Evolutionary conservation across 2,888 invertebrate genomes (phyloP).

Genomic region (Gastrophysa polygoni): DNA sequence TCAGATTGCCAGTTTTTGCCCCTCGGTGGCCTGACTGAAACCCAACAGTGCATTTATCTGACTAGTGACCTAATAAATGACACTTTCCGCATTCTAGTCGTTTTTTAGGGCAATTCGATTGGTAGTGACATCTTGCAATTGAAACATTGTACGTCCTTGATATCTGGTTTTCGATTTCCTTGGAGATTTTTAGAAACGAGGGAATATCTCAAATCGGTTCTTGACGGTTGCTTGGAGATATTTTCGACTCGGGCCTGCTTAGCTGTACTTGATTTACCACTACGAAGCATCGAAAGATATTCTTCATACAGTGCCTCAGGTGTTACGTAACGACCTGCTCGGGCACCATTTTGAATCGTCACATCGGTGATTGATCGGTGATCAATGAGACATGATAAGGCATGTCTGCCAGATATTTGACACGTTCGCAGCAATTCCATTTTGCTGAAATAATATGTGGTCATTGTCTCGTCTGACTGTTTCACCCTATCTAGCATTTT

Average conservation of each 20-base stretch:
- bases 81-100: slow-evolving; percentile 19
- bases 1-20: background rate
- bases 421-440: too few species aligned
- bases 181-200: slow-evolving; percentile 4
- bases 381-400: too few species aligned
- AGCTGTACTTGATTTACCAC: slow-evolving; percentile 6
- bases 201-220: slow-evolving; percentile 7
- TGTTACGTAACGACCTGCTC: too few species aligned
- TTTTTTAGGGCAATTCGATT: slow-evolving; percentile 19
- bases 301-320: slow-evolving; percentile 25
- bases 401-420: too few species aligned
- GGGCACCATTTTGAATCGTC: too few species aligned
- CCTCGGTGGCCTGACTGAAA: background rate
- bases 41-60: slow-evolving; percentile 14
- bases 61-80: slow-evolving; percentile 24
- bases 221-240: background rate
- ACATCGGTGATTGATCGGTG: too few species aligned
- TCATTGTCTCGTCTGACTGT: too few species aligned
- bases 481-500: too few species aligned
- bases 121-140: slow-evolving; percentile 29
- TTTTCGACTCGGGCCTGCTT: slow-evolving; percentile 7
- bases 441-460: too few species aligned
- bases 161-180: background rate
- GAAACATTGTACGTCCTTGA: slow-evolving; percentile 17
- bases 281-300: slow-evolving; percentile 25